Evolutionary conservation across 2,113 vertebrate genomes (phyloP).

Genomic region (Fulica atra): DNA sequence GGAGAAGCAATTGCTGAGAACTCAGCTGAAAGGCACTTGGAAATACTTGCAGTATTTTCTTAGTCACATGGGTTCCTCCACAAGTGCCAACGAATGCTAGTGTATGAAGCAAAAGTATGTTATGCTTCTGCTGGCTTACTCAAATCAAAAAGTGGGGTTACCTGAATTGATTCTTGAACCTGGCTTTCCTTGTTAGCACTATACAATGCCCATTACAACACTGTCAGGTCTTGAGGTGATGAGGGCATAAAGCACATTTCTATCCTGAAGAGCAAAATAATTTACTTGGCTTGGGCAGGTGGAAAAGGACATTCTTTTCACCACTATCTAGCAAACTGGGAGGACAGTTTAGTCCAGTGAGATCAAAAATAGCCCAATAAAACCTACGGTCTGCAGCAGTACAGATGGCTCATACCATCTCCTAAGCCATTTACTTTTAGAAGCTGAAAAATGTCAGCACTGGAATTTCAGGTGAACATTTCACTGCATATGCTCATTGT

Average conservation of each 20-base stretch:
- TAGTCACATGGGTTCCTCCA: neutral
- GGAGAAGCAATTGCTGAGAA: neutral
- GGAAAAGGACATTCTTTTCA: conserved; percentile 37
- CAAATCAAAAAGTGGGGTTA: neutral
- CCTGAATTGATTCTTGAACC: neutral
- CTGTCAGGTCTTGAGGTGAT: neutral
- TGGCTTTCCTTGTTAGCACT: neutral
- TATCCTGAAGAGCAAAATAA: conserved; percentile 36
- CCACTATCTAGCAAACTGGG: conserved; percentile 6
- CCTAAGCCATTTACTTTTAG: conserved; percentile 19
- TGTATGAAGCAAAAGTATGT: neutral
- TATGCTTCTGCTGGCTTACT: neutral
- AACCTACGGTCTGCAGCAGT: conserved; percentile 3
- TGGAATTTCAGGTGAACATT: conserved; percentile 32
- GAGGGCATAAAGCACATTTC: conserved; percentile 17
- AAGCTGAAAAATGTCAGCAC: neutral
- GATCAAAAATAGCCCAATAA: conserved; percentile 45
- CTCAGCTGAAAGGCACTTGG: neutral
- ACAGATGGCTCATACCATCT: conserved; percentile 18
- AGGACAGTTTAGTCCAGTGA: conserved; percentile 5
- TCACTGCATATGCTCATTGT: neutral
- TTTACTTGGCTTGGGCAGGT: conserved; percentile 35
- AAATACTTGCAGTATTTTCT: neutral
- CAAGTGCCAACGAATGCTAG: neutral
- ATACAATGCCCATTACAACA: neutral